Percentiles rank a stretch among this genome's conserved stretches.
Evolutionary conservation across 2,113 vertebrate species (phyloP).

Genomic region (Herpetotheres cachinnans): DNA sequence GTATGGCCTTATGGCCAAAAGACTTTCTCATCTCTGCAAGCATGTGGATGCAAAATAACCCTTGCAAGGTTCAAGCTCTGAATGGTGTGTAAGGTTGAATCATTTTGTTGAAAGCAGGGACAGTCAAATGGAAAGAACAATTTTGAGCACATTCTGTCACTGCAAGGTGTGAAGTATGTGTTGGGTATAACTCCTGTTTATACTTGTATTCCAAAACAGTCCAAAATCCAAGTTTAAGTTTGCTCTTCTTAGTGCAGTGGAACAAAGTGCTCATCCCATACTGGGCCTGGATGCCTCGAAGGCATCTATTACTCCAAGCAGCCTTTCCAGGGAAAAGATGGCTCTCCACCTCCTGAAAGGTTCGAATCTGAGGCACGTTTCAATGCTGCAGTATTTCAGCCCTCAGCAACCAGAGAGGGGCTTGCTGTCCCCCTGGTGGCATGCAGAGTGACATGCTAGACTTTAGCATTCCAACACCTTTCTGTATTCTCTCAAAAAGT

Average conservation of each 20-base stretch:
- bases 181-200: conserved; percentile 1
- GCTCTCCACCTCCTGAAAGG: neutral
- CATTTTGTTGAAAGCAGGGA: conserved; percentile 24
- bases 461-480: neutral
- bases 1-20: neutral
- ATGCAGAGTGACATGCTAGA: neutral
- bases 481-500: neutral
- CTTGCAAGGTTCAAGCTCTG: neutral
- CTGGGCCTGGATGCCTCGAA: neutral
- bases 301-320: neutral
- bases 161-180: neutral
- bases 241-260: neutral
- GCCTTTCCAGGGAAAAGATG: neutral
- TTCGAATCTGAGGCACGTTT: neutral
- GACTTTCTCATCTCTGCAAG: neutral
- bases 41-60: conserved; percentile 3
- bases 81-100: conserved; percentile 11
- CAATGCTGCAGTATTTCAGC: rapidly evolving
- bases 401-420: rapidly evolving
- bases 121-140: conserved; percentile 27
- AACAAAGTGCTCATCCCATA: neutral
- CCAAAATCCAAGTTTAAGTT: neutral
- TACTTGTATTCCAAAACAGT: neutral
- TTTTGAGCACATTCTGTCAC: conserved; percentile 16
- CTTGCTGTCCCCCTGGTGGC: neutral